Percentiles rank a stretch among this genome's conserved stretches.
phyloP scores from a whole-genome alignment of 2,113 vertebrate species.

The Centropus unirufus region DNA sequence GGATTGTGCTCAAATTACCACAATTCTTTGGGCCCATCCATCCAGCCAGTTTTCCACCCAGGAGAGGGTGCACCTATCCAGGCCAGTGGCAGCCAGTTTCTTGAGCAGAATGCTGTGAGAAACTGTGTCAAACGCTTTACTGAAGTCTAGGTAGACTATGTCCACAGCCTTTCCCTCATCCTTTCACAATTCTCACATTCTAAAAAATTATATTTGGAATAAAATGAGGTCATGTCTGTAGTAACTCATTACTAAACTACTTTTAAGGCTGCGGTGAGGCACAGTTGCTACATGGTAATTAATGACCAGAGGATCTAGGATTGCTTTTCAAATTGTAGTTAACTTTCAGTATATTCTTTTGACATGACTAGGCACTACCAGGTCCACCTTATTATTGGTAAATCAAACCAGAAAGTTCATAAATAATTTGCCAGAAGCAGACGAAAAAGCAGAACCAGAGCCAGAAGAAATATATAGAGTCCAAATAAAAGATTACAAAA shows the following conservation, averaged over 20 bases:
- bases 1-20: too few relatives aligned
- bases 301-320: neutral
- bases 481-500: neutral
- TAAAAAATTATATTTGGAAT: neutral
- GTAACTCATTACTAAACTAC: neutral
- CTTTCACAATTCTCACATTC: neutral
- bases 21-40: too few relatives aligned
- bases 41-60: too few relatives aligned
- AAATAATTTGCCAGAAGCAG: neutral
- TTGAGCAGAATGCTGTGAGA: too few relatives aligned
- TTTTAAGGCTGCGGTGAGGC: neutral
- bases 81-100: too few relatives aligned
- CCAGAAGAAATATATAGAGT: neutral
- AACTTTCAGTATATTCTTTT: neutral
- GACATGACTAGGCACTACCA: neutral
- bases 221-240: conserved; percentile 24
- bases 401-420: neutral
- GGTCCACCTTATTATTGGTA: neutral
- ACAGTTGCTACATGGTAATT: neutral
- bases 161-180: too few relatives aligned
- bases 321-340: neutral
- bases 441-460: neutral
- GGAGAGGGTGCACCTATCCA: too few relatives aligned
- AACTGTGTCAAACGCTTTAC: too few relatives aligned
- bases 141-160: too few relatives aligned